Conservation (phyloP, 2,113 vertebrate genomes). For the Glaucidium brasilianum region DNA sequence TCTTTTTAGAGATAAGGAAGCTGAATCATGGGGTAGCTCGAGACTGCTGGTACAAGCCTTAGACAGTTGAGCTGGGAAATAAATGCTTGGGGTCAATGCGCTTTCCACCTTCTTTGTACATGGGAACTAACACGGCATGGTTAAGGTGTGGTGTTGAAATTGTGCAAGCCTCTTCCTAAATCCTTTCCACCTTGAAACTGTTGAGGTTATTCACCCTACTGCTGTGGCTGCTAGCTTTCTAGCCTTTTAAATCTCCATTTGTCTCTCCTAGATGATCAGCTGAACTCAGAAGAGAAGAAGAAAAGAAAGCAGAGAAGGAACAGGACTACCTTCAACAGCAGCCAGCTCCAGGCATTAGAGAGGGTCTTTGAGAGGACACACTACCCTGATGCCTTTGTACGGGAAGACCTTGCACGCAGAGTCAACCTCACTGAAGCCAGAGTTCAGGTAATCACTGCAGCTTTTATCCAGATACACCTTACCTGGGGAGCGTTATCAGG, state of each 20-base stretch:
- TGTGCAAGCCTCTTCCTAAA: background rate
- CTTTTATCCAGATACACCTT: background rate
- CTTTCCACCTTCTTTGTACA: background rate
- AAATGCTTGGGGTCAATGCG: background rate
- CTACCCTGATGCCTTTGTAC: conserved; percentile 96
- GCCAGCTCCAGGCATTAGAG: conserved; percentile 96
- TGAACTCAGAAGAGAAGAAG: conserved; percentile 97
- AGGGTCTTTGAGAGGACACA: conserved; percentile 96
- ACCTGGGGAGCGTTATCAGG: background rate
- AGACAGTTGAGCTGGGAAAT: fast-evolving
- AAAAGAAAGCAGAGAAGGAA: conserved; percentile 96
- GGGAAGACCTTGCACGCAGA: conserved; percentile 94
- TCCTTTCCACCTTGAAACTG: background rate
- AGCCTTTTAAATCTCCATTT: background rate
- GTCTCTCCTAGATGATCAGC: conserved; percentile 84
- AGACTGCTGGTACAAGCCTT: background rate
- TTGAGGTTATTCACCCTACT: background rate
- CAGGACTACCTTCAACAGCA: conserved; percentile 97
- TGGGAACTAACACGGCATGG: fast-evolving
- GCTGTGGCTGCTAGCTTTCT: background rate
- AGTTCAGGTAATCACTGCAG: conserved; percentile 84
- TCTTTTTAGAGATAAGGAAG: background rate
- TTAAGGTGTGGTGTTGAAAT: background rate
- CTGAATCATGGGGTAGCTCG: background rate
- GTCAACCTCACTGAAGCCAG: conserved; percentile 97